A percentile compares a stretch with the other conserved stretches of the same genome.
Conservation (phyloP, 2,888 invertebrate species). For the Smittia aterrima region DNA sequence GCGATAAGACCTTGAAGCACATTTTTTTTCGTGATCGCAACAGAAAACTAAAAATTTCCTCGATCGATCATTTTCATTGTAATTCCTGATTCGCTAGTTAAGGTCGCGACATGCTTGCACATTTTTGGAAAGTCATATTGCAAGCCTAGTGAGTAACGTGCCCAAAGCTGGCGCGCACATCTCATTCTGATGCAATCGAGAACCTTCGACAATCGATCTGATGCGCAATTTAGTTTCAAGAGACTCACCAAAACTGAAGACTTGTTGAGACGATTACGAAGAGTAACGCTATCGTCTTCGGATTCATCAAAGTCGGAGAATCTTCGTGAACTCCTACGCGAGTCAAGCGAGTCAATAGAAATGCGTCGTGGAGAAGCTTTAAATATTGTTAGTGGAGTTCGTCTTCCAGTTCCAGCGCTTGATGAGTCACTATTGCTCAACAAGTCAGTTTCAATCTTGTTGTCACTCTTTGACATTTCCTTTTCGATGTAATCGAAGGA, state of each 20-base stretch:
- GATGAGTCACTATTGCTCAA: slow-evolving; percentile 40
- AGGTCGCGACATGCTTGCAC: slow-evolving; percentile 2
- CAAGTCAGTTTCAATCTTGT: slow-evolving; percentile 33
- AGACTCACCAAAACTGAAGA: not conserved
- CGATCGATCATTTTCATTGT: slow-evolving; percentile 1
- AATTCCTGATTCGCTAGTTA: not conserved
- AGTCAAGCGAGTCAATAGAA: slow-evolving; percentile 43
- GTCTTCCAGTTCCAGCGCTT: slow-evolving; percentile 38
- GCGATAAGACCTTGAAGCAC: not conserved
- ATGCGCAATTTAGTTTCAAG: slow-evolving; percentile 36
- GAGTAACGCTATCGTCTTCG: not conserved
- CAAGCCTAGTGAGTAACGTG: not conserved
- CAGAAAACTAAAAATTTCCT: not conserved
- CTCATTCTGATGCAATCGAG: not conserved
- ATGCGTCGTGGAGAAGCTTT: slow-evolving; percentile 42
- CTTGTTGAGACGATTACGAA: slow-evolving; percentile 23
- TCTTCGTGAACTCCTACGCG: slow-evolving; percentile 40
- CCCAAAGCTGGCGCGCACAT: slow-evolving; percentile 3
- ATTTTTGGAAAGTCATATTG: slow-evolving; percentile 17
- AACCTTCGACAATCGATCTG: not conserved
- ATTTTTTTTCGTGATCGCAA: slow-evolving; percentile 3
- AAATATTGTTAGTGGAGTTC: slow-evolving; percentile 9
- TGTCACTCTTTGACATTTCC: slow-evolving; percentile 37
- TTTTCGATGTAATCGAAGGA: slow-evolving; percentile 40
- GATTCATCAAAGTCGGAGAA: slow-evolving; percentile 34